Evolutionary conservation across 2,797 vertebrate genomes (phyloP), one percentile per base, ranked within the genome.

Genomic region (Muscicapa comitata): DNA sequence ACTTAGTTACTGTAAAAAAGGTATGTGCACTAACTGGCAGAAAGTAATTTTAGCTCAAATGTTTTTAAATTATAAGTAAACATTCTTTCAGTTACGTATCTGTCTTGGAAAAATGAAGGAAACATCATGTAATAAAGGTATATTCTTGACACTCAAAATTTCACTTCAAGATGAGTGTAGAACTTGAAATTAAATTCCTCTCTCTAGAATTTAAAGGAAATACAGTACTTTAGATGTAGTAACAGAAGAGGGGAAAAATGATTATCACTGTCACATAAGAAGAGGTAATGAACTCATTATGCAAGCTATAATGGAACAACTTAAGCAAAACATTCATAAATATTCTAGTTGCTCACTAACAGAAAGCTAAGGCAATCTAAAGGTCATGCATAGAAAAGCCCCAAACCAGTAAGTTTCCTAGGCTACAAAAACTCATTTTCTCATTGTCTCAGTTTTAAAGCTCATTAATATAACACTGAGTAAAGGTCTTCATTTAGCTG

Each of bases 201-300:
- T 55, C 43, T 26, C n/a, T 53, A 75, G 47, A 84, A 91, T 51
- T 55, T 75, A 70, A 70, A 86, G 55, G 86, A 86, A 91, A 93
- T 68, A 66, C 23, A 70, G 79, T 86, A 95, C 87, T 84, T 80
- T 18, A 86, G 84, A 75, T 40, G 53, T 43, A 86, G 12, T 75
- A 72, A 81, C 38, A 86, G 81, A 93, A 89, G 66, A 78, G 45
- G 58, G 62, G 55, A 2, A 66, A 93, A 94, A 86, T 59, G 62
- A 68, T 90, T 92, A 96, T 94, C 89, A n/a, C 48, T 92, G 86
- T 91, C 94, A 95, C 89, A 75, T 59, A 92, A 91, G 93, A 92
- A 93, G 90, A 85, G 90, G 23, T 83, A 92, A 93, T 31, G 19
- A 90, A 91, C 43, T 90, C 58, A 6, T 91, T 90, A 93, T 38